phyloP scores from a whole-genome alignment of 2,888 invertebrate species.

The Drosophila setosimentum region DNA sequence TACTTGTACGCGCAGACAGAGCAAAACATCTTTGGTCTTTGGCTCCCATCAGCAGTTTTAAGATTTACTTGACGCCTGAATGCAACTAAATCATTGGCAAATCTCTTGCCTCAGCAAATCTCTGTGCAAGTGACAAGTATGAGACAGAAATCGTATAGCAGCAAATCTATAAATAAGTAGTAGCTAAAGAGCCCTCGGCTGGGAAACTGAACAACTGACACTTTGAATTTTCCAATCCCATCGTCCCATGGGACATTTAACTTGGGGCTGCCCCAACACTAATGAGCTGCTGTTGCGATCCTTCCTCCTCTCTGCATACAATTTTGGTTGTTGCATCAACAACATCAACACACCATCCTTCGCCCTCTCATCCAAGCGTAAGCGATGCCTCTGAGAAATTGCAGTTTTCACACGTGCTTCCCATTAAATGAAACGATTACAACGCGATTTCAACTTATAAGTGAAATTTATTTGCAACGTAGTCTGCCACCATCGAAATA shows the following conservation, averaged over 20 bases:
- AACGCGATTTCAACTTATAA: conserved; percentile 77
- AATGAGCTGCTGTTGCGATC: conserved; percentile 69
- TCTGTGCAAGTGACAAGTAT: conserved; percentile 11
- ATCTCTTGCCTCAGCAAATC: conserved; percentile 64
- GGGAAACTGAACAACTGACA: conserved; percentile 51
- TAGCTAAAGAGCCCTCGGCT: conserved; percentile 20
- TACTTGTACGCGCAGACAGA: conserved; percentile 32
- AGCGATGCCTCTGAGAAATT: conserved; percentile 60
- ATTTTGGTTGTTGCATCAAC: conserved; percentile 14
- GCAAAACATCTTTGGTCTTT: conserved; percentile 17
- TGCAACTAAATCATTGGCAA: conserved; percentile 81
- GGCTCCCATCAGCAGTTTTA: conserved; percentile 41
- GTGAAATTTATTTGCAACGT: conserved; percentile 81
- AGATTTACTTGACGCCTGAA: conserved; percentile 80
- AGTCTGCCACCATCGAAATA: conserved; percentile 33
- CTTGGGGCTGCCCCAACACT: conserved; percentile 62
- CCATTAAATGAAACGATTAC: conserved; percentile 83
- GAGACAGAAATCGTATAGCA: conserved; percentile 8
- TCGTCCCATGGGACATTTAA: conserved; percentile 31
- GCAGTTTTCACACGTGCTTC: conserved; percentile 83
- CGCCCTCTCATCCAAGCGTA: conserved; percentile 8
- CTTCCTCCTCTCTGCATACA: not conserved
- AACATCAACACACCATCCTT: not conserved
- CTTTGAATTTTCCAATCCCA: conserved; percentile 13
- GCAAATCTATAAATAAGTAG: conserved; percentile 46